Percentiles rank a stretch among this genome's conserved stretches.
Conservation (phyloP, 2,888 invertebrate genomes). For the Poecilus cupreus region DNA sequence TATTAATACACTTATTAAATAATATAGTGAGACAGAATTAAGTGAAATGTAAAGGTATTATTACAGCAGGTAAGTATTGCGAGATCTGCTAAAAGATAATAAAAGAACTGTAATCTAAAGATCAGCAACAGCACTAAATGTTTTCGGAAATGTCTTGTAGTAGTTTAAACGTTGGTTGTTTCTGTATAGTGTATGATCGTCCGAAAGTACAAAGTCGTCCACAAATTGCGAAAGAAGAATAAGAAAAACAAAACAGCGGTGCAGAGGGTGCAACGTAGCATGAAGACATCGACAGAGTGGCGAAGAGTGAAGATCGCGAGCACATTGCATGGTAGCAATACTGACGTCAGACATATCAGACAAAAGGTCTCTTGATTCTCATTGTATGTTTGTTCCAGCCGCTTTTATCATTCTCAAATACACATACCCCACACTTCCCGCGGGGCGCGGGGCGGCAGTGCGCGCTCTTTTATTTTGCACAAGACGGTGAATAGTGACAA, state of each 20-base stretch:
- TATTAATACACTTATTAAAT: too few species aligned
- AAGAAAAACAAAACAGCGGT: constrained; percentile 17
- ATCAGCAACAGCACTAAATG: too few species aligned
- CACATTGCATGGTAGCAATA: constrained; percentile 61
- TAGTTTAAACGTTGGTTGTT: too few species aligned
- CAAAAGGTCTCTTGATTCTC: constrained; percentile 70
- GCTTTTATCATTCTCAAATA: constrained; percentile 71
- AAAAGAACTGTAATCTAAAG: too few species aligned
- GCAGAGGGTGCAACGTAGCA: constrained; percentile 14
- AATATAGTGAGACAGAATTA: too few species aligned
- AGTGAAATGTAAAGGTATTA: too few species aligned
- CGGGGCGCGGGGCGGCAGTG: not conserved
- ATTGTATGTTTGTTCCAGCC: constrained; percentile 70
- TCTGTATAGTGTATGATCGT: constrained; percentile 1
- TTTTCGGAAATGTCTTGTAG: too few species aligned
- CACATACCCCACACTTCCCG: constrained; percentile 60
- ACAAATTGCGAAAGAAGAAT: constrained; percentile 35
- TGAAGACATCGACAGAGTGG: constrained; percentile 36
- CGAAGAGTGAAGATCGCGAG: not conserved
- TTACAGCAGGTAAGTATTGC: too few species aligned
- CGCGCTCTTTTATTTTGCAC: constrained; percentile 62
- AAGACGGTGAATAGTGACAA: constrained; percentile 70
- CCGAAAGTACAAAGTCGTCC: constrained; percentile 18
- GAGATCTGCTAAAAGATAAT: too few species aligned
- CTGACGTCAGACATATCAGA: constrained; percentile 69